phyloP scores from a whole-genome alignment of 2,797 vertebrate species.

The Poeciliopsis gracilis region DNA sequence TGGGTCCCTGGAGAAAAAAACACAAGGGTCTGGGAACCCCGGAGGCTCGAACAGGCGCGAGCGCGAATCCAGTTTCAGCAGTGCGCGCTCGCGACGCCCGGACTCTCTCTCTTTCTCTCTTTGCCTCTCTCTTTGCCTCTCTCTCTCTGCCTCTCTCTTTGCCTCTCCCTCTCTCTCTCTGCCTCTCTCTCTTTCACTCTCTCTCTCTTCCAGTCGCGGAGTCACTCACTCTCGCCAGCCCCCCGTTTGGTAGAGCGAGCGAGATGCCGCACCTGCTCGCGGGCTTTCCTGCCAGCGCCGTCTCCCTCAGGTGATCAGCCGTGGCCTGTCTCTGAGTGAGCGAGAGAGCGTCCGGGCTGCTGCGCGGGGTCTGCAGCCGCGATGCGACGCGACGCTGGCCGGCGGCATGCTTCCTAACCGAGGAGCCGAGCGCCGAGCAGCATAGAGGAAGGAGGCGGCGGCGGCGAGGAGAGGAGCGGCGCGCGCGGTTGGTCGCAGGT shows the following conservation, averaged over 20 bases:
- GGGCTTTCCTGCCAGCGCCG: not conserved
- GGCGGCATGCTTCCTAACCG: conserved; percentile 53
- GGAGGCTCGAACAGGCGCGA: conserved; percentile 55
- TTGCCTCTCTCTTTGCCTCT: too few relatives aligned
- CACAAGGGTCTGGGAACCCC: conserved; percentile 39
- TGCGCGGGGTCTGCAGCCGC: conserved; percentile 38
- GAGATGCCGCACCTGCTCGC: conserved; percentile 51
- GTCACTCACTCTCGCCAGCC: conserved; percentile 40
- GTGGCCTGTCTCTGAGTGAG: not conserved
- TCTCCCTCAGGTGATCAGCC: conserved; percentile 44
- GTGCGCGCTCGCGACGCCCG: conserved; percentile 64
- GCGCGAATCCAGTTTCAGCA: conserved; percentile 49
- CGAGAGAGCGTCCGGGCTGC: conserved; percentile 12
- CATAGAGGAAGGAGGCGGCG: conserved; percentile 44
- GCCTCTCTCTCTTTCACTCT: not conserved
- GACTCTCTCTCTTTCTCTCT: not conserved
- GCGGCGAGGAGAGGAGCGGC: conserved; percentile 46
- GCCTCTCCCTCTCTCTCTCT: not conserved
- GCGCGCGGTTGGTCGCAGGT: conserved; percentile 60
- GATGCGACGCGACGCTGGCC: conserved; percentile 9
- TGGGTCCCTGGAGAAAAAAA: conserved; percentile 25
- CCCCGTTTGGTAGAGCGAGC: conserved; percentile 15
- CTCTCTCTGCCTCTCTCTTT: not conserved
- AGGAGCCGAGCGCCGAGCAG: conserved; percentile 50
- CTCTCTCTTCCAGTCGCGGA: conserved; percentile 23